Percentiles rank a stretch among this genome's conserved stretches.
Evolutionary conservation across 2,797 vertebrate genomes (phyloP).

Genomic region (Phrynocephalus guinanensis): DNA sequence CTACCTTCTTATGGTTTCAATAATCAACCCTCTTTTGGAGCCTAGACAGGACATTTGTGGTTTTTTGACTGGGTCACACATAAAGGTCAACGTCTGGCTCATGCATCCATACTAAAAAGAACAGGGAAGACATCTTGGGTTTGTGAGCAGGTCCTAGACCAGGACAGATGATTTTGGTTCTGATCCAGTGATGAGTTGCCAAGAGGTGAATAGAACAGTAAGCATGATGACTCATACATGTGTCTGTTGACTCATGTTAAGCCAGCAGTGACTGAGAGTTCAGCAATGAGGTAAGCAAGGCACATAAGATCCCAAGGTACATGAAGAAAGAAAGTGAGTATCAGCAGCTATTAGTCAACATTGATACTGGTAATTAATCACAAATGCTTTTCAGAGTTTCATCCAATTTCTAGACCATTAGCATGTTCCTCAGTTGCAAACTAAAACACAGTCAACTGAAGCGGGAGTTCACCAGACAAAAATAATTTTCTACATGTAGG

Average conservation of each 20-base stretch:
- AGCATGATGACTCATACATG: not conserved
- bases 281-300: not conserved
- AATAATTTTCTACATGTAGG: conserved; percentile 21
- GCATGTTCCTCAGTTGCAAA: not conserved
- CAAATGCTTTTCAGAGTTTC: not conserved
- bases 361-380: conserved; percentile 12
- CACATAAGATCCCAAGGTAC: not conserved
- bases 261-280: not conserved
- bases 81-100: not conserved
- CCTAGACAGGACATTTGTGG: not conserved
- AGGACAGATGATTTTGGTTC: not conserved
- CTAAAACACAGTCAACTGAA: conserved; percentile 15
- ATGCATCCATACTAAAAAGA: not conserved
- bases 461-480: conserved; percentile 14
- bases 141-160: not conserved
- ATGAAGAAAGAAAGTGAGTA: not conserved
- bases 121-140: not conserved
- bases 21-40: too few species aligned
- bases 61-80: not conserved
- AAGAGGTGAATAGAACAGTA: not conserved
- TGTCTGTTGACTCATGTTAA: not conserved
- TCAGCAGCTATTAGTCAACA: not conserved
- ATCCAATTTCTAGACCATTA: not conserved
- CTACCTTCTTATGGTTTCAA: too few species aligned
- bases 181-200: not conserved